Conservation (phyloP, 2,113 vertebrate genomes). For the Gallinago jamesoni region DNA sequence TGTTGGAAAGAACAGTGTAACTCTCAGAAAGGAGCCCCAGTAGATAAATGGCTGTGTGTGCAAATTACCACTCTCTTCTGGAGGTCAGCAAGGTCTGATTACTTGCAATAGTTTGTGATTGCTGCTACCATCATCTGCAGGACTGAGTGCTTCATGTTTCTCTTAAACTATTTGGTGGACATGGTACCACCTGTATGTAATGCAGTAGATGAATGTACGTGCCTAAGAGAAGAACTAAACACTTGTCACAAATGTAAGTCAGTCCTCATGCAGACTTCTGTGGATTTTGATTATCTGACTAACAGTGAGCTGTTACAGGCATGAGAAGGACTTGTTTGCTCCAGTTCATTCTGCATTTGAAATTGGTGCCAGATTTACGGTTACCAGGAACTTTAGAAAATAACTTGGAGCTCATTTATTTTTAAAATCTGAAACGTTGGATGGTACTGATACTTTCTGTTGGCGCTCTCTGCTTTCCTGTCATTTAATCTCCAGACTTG, state of each 20-base stretch:
- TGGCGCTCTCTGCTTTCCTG: not conserved
- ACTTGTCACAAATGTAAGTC: not conserved
- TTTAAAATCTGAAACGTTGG: not conserved
- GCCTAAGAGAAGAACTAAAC: not conserved
- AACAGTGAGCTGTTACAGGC: not conserved
- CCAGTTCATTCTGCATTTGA: not conserved
- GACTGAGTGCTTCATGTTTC: not conserved
- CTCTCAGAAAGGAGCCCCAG: not conserved
- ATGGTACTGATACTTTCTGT: not conserved
- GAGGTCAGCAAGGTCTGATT: not conserved
- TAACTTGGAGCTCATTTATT: not conserved
- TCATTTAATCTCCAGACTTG: not conserved
- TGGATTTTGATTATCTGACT: not conserved
- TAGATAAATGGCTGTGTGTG: not conserved
- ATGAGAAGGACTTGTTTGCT: not conserved
- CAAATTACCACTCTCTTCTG: too few species aligned
- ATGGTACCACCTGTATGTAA: not conserved
- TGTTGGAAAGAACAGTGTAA: not conserved
- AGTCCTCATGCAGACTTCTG: not conserved
- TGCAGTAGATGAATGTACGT: not conserved
- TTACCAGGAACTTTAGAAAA: not conserved
- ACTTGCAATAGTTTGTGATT: not conserved
- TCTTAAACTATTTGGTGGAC: not conserved
- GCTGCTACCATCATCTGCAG: not conserved
- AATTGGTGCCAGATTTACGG: not conserved